Conservation (phyloP, 2,888 invertebrate species). For the Nesidiocoris tenuis region DNA sequence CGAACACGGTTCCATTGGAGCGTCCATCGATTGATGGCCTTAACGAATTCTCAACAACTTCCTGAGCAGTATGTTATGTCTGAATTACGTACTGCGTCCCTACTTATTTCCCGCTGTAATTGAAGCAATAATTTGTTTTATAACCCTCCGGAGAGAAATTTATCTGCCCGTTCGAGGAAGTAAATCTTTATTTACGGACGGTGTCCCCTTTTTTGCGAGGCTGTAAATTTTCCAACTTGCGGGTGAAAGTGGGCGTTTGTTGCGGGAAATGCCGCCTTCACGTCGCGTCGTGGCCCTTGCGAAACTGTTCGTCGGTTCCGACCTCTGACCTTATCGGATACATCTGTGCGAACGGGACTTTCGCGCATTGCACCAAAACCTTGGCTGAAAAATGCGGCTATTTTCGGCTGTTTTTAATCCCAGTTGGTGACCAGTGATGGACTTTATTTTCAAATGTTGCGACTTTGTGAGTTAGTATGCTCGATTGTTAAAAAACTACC, state of each 20-base stretch:
- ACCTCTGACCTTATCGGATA: neutral
- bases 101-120: neutral
- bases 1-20: too few relatives aligned
- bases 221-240: neutral
- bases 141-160: neutral
- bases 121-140: neutral
- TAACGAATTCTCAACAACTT: too few relatives aligned
- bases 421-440: too few relatives aligned
- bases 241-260: neutral
- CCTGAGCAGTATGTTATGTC: too few relatives aligned
- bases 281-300: too few relatives aligned
- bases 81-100: too few relatives aligned
- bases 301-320: neutral
- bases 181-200: neutral
- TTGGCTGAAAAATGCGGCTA: too few relatives aligned
- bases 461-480: too few relatives aligned
- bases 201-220: neutral
- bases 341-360: neutral
- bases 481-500: too few relatives aligned
- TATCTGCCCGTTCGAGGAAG: neutral
- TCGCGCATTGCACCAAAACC: neutral
- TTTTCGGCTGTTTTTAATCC: too few relatives aligned
- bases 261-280: neutral
- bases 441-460: too few relatives aligned
- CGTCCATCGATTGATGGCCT: too few relatives aligned